phyloP scores from a whole-genome alignment of 2,113 vertebrate species.

The Albula goreensis region DNA sequence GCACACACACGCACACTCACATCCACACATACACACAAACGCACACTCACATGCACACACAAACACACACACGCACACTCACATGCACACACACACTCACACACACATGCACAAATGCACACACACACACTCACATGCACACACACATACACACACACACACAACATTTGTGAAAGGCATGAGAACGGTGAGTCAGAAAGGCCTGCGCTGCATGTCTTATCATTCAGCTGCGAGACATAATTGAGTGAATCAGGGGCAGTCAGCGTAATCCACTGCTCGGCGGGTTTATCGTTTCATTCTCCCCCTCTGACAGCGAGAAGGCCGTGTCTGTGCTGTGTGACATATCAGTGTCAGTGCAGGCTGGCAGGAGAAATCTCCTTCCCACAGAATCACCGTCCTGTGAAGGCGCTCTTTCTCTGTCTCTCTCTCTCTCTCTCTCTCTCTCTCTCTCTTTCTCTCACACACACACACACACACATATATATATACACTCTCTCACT shows the following conservation, averaged over 20 bases:
- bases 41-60: neutral
- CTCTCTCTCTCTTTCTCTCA: slow-evolving; percentile 25
- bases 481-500: neutral
- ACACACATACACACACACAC: neutral
- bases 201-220: slow-evolving; percentile 11
- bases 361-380: slow-evolving; percentile 17
- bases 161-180: neutral
- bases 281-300: slow-evolving; percentile 33
- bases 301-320: slow-evolving; percentile 28
- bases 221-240: slow-evolving; percentile 16
- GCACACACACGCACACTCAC: too few relatives aligned
- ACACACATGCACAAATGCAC: too few relatives aligned
- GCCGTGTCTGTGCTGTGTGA: slow-evolving; percentile 19
- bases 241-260: slow-evolving; percentile 31
- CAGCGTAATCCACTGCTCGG: slow-evolving; percentile 30
- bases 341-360: slow-evolving; percentile 27
- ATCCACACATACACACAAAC: too few relatives aligned
- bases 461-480: neutral
- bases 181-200: neutral
- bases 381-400: slow-evolving; percentile 20
- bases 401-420: slow-evolving; percentile 17
- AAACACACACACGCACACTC: neutral
- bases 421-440: too few relatives aligned
- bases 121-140: neutral
- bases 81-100: too few relatives aligned